Conservation (phyloP, 2,888 invertebrate genomes). For the Dascillus cervinus region DNA sequence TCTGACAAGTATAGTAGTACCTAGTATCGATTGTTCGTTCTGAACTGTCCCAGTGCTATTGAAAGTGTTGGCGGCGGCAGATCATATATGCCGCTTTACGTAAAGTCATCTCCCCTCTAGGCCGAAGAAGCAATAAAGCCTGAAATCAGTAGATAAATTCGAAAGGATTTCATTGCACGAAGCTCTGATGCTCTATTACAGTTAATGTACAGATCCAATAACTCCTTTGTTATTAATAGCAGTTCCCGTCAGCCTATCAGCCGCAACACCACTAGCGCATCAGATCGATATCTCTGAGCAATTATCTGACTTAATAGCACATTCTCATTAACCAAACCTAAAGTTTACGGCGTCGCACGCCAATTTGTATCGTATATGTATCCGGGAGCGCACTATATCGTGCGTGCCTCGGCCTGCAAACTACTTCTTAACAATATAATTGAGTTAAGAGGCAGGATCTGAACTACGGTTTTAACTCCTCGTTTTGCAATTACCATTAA, state of each 20-base stretch:
- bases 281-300: constrained; percentile 36
- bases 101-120: constrained; percentile 20
- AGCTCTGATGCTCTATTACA: constrained; percentile 36
- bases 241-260: constrained; percentile 35
- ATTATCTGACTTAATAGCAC: constrained; percentile 36
- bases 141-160: constrained; percentile 39
- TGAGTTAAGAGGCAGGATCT: constrained; percentile 27
- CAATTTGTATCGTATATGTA: constrained; percentile 11
- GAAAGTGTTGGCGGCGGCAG: constrained; percentile 18
- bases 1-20: constrained; percentile 23
- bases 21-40: constrained; percentile 20
- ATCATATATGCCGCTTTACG: constrained; percentile 18
- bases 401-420: too few relatives aligned
- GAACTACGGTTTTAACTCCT: constrained; percentile 27
- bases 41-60: constrained; percentile 19
- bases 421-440: constrained; percentile 32
- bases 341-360: constrained; percentile 22
- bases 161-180: constrained; percentile 37
- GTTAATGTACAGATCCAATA: constrained; percentile 39
- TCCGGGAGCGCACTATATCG: too few relatives aligned
- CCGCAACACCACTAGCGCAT: constrained; percentile 33
- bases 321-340: constrained; percentile 35
- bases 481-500: constrained; percentile 33
- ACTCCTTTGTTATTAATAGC: constrained; percentile 39
- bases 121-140: constrained; percentile 35